phyloP scores from a whole-genome alignment of 2,113 vertebrate genomes.

The Dipodomys merriami region DNA sequence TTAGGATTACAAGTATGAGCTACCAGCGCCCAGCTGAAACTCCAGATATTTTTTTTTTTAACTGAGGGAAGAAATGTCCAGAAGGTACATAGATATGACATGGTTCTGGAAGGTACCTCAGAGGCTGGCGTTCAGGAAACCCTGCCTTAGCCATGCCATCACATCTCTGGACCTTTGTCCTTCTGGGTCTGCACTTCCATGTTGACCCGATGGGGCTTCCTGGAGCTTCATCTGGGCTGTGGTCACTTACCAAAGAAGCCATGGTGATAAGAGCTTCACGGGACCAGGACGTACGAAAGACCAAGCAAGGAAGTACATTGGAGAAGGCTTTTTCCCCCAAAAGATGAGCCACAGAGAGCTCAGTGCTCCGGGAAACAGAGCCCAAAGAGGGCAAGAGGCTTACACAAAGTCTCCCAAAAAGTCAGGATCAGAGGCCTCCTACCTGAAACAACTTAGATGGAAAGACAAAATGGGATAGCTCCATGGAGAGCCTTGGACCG shows the following conservation, averaged over 20 bases:
- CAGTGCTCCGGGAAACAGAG: neutral
- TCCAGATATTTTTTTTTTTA: no score
- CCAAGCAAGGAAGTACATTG: neutral
- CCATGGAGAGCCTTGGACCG: neutral
- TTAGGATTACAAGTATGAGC: no score
- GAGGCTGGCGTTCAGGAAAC: neutral
- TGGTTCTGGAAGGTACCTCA: neutral
- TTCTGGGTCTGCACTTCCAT: neutral
- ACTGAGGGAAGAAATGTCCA: neutral
- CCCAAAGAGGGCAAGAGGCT: no score
- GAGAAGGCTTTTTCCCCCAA: neutral
- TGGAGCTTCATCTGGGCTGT: neutral
- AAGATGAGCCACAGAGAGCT: neutral
- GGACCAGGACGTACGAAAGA: constrained; percentile 34
- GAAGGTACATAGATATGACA: neutral
- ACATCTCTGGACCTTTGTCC: neutral
- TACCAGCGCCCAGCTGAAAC: no score
- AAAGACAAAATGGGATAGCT: neutral
- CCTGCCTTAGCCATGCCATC: neutral
- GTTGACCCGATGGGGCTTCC: neutral
- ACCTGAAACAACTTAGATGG: accelerated
- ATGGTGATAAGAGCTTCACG: neutral
- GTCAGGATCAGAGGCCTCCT: neutral
- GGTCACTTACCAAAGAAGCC: neutral
- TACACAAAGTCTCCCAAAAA: no score